Evolutionary conservation across 2,113 vertebrate species (phyloP).

Genomic region (Odocoileus virginianus): DNA sequence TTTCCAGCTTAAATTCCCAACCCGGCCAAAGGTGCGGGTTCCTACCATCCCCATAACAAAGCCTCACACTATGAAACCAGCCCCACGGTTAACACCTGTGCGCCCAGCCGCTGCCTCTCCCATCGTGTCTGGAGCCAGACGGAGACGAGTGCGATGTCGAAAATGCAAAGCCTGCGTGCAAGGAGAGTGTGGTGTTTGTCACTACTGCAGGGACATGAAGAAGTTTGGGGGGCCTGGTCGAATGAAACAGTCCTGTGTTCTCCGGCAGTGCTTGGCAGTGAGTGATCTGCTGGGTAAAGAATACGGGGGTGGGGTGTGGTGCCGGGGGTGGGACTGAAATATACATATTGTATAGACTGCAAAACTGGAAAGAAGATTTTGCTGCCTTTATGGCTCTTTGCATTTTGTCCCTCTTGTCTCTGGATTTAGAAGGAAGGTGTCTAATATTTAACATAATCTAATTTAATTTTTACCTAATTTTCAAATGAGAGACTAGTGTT

Average conservation of each 20-base stretch:
- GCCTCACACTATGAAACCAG: slow-evolving; percentile 86
- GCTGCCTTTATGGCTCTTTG: background rate
- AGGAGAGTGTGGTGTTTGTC: slow-evolving; percentile 92
- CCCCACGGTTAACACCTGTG: slow-evolving; percentile 86
- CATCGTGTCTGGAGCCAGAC: slow-evolving; percentile 89
- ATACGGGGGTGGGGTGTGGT: background rate
- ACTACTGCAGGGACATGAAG: slow-evolving; percentile 96
- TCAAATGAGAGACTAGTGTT: background rate
- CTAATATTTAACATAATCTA: background rate
- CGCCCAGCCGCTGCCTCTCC: slow-evolving; percentile 79
- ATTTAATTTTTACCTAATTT: background rate
- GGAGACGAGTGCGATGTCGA: slow-evolving; percentile 92
- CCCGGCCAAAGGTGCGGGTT: slow-evolving; percentile 83
- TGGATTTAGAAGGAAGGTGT: background rate
- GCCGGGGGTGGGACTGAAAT: background rate
- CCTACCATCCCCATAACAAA: slow-evolving; percentile 87
- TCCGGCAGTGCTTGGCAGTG: slow-evolving; percentile 92
- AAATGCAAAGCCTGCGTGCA: slow-evolving; percentile 93
- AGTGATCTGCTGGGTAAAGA: slow-evolving; percentile 73
- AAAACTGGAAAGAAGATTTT: background rate
- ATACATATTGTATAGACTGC: background rate
- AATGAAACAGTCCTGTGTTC: slow-evolving; percentile 94
- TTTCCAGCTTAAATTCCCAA: slow-evolving; percentile 82
- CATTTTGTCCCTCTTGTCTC: background rate
- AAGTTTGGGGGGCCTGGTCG: slow-evolving; percentile 94